phyloP scores from a whole-genome alignment of 53 echinoderm and acorn worm genomes.

The Patiria pectinifera region DNA sequence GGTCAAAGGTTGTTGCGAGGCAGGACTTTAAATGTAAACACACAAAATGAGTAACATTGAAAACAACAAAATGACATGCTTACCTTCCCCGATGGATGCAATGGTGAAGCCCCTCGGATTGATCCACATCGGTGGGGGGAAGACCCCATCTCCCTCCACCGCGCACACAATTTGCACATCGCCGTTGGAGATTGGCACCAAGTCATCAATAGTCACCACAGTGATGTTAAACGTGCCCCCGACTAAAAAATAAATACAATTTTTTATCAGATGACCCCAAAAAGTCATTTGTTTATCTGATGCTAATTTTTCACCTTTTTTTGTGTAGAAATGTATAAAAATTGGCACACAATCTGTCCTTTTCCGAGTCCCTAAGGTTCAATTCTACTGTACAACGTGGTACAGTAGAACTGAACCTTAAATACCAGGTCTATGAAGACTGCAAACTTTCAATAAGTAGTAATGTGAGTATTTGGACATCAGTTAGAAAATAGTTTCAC shows the following conservation, averaged over 20 bases:
- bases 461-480: no score
- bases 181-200: background rate
- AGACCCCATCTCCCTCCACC: conserved; percentile 37
- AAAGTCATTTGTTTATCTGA: background rate
- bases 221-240: conserved; percentile 58
- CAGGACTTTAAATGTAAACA: no score
- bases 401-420: no score
- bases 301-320: background rate
- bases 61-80: background rate
- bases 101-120: conserved; percentile 39
- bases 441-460: no score
- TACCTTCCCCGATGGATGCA: conserved; percentile 46
- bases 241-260: background rate
- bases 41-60: no score
- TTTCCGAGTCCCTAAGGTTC: no score
- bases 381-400: no score
- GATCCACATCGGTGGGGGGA: conserved; percentile 52
- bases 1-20: no score
- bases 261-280: background rate
- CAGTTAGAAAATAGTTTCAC: no score
- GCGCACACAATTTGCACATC: conserved; percentile 56
- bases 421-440: no score
- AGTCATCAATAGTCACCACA: conserved; percentile 44
- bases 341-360: no score
- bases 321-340: no score